A percentile compares a stretch with the other conserved stretches of the same genome.
These are phyloP conservation scores for Yoshiicerus persimilis DNA, from an alignment of 1,140 invertebrate genomes.

Conservation along the genomic window DNA sequence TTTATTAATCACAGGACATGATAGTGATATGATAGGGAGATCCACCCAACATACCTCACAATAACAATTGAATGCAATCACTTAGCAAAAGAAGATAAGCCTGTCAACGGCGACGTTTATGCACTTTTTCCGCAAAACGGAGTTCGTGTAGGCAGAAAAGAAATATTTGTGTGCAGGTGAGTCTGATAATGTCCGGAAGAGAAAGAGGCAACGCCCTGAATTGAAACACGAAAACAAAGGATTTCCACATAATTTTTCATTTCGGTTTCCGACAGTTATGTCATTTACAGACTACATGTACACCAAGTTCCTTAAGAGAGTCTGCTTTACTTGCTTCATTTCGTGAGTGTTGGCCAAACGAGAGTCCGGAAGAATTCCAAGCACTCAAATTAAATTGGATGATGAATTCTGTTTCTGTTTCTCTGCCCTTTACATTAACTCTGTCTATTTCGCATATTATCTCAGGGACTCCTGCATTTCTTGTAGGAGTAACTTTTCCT, in stretches of 20 bases:
- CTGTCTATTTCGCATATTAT: no score
- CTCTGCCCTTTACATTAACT: not conserved
- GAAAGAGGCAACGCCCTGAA: conserved; percentile 6
- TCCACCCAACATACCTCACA: not conserved
- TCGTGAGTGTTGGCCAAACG: not conserved
- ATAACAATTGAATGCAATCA: not conserved
- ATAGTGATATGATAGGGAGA: not conserved
- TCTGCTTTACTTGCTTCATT: not conserved
- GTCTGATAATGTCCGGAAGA: not conserved
- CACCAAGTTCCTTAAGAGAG: not conserved
- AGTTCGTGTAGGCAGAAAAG: not conserved
- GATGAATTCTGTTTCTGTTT: not conserved
- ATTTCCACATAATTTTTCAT: conserved; percentile 22
- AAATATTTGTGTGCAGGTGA: not conserved
- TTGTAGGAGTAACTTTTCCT: no score
- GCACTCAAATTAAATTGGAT: conserved; percentile 11
- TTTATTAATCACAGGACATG: not conserved
- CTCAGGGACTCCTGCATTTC: no score
- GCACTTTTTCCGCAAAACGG: not conserved
- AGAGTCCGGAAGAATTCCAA: not conserved
- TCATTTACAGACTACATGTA: not conserved
- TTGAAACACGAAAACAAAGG: conserved; percentile 23
- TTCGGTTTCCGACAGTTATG: not conserved
- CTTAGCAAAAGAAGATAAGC: not conserved
- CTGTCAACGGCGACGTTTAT: not conserved